phyloP scores from a whole-genome alignment of 2,888 invertebrate genomes.

The Antheraea yamamai region DNA sequence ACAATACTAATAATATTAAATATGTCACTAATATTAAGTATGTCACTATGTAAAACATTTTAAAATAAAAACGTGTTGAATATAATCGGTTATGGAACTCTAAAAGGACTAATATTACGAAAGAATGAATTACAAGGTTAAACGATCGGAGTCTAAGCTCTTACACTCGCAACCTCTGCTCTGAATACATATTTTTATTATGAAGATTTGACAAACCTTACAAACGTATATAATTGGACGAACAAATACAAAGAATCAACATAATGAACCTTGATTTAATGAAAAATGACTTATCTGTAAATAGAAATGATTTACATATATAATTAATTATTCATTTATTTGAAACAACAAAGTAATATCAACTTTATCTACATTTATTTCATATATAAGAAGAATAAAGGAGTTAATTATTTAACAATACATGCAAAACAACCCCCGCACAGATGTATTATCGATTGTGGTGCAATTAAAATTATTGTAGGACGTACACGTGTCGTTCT shows the following conservation, averaged over 20 bases:
- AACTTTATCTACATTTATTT: not conserved
- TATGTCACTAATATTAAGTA: too few relatives aligned
- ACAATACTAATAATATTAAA: not conserved
- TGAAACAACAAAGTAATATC: not conserved
- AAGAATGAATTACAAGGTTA: not conserved
- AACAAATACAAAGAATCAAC: not conserved
- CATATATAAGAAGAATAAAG: not conserved
- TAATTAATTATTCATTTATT: not conserved
- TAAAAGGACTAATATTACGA: not conserved
- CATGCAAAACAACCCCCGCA: constrained; percentile 33
- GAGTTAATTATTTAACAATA: constrained; percentile 17
- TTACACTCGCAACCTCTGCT: not conserved
- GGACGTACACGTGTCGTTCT: constrained; percentile 48
- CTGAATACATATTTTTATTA: not conserved
- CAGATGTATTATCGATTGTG: constrained; percentile 36
- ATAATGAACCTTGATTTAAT: not conserved
- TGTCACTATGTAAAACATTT: not conserved
- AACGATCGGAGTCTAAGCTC: not conserved
- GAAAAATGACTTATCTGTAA: not conserved
- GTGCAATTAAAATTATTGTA: constrained; percentile 42
- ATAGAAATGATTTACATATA: not conserved
- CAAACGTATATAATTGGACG: not conserved
- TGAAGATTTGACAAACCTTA: not conserved
- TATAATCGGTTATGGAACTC: not conserved
- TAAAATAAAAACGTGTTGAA: not conserved